Evolutionary conservation across 2,888 invertebrate species (phyloP).

Genomic region (Aspidapion aeneum): DNA sequence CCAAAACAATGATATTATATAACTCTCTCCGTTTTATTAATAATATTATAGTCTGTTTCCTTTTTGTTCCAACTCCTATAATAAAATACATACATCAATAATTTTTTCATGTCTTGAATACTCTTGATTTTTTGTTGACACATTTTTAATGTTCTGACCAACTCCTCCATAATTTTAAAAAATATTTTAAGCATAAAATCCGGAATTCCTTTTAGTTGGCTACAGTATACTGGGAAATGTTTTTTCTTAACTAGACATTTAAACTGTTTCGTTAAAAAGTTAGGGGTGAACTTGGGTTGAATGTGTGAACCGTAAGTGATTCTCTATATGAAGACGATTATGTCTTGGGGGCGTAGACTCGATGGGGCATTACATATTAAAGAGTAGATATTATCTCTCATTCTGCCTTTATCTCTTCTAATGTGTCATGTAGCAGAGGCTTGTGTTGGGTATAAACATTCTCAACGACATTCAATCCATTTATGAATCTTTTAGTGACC

Average conservation of each 20-base stretch:
- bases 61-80: constrained; percentile 97
- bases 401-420: constrained; percentile 87
- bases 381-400: constrained; percentile 85
- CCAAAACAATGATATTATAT: too few relatives aligned
- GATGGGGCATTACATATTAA: constrained; percentile 65
- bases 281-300: constrained; percentile 77
- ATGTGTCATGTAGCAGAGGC: constrained; percentile 82
- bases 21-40: too few relatives aligned
- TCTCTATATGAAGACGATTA: constrained; percentile 99
- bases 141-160: constrained; percentile 90
- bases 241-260: too few relatives aligned
- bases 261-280: too few relatives aligned
- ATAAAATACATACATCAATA: constrained; percentile 98
- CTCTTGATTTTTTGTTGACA: constrained; percentile 97
- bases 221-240: too few relatives aligned
- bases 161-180: constrained; percentile 98
- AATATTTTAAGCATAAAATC: constrained; percentile 93
- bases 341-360: constrained; percentile 73
- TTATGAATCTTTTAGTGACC: constrained; percentile 84
- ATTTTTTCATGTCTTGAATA: constrained; percentile 98
- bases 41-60: too few relatives aligned
- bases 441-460: constrained; percentile 99
- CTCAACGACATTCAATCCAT: constrained; percentile 93
- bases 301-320: constrained; percentile 74
- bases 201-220: constrained; percentile 83